Evolutionary conservation across 2,888 invertebrate species (phyloP).

Genomic region (Drosophila ezoana): DNA sequence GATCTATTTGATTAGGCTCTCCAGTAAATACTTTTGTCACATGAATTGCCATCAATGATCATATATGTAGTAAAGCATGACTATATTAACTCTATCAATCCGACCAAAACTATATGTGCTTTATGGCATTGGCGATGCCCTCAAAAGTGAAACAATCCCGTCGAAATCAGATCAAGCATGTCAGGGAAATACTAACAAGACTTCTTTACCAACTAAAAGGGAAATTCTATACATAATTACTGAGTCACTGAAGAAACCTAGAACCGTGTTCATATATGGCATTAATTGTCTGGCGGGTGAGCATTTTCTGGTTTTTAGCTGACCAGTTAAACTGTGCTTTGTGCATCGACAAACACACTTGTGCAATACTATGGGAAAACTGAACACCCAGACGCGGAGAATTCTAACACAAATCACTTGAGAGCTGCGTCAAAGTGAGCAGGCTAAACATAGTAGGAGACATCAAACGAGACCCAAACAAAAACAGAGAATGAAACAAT

Average conservation of each 20-base stretch:
- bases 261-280: background rate
- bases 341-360: slow-evolving; percentile 27
- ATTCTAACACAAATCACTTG: slow-evolving; percentile 21
- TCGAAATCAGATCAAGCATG: no score
- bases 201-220: background rate
- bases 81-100: no score
- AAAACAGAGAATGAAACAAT: slow-evolving; percentile 9
- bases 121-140: no score
- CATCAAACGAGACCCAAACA: slow-evolving; percentile 9
- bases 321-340: slow-evolving; percentile 15
- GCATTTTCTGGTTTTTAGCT: slow-evolving; percentile 14
- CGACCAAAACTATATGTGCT: no score
- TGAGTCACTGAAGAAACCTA: slow-evolving; percentile 3
- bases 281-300: background rate
- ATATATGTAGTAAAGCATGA: no score
- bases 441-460: background rate
- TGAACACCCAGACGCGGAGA: slow-evolving; percentile 8
- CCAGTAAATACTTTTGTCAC: no score
- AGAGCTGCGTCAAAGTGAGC: slow-evolving; percentile 9
- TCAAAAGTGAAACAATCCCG: no score
- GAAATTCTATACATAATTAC: background rate
- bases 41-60: no score
- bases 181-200: no score
- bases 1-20: no score
- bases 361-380: slow-evolving; percentile 3